phyloP scores from a whole-genome alignment of 2,888 invertebrate species.

The Chrysolina americana region DNA sequence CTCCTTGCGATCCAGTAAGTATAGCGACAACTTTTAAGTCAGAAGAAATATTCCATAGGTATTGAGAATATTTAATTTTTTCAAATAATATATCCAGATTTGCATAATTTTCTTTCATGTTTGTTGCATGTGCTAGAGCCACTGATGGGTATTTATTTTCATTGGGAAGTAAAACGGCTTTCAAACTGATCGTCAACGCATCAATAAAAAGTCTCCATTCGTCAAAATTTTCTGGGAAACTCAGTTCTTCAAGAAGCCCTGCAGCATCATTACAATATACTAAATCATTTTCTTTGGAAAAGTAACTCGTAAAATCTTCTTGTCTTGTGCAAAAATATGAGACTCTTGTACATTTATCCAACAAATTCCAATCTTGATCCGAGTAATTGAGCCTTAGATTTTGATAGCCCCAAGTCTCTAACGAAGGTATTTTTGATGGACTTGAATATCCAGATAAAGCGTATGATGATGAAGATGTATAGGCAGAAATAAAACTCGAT shows the following conservation, averaged over 20 bases:
- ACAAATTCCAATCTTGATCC: not conserved
- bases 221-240: too few relatives aligned
- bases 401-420: too few relatives aligned
- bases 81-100: not conserved
- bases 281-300: too few relatives aligned
- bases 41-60: too few relatives aligned
- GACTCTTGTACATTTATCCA: not conserved
- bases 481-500: too few relatives aligned
- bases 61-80: not conserved
- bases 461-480: slow-evolving; percentile 5
- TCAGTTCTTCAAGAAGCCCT: too few relatives aligned
- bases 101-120: too few relatives aligned
- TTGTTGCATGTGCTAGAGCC: not conserved
- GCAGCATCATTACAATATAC: too few relatives aligned
- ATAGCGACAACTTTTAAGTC: not conserved
- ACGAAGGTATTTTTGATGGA: not conserved
- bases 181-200: not conserved
- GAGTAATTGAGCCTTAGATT: too few relatives aligned
- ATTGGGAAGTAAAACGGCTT: too few relatives aligned
- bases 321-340: not conserved
- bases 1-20: too few relatives aligned
- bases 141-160: not conserved
- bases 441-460: not conserved
- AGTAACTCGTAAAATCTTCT: not conserved
- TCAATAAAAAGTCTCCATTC: too few relatives aligned